These are phyloP conservation scores for Glaucomys volans DNA, from an alignment of 2,113 vertebrate genomes.

Conservation along the genomic window DNA sequence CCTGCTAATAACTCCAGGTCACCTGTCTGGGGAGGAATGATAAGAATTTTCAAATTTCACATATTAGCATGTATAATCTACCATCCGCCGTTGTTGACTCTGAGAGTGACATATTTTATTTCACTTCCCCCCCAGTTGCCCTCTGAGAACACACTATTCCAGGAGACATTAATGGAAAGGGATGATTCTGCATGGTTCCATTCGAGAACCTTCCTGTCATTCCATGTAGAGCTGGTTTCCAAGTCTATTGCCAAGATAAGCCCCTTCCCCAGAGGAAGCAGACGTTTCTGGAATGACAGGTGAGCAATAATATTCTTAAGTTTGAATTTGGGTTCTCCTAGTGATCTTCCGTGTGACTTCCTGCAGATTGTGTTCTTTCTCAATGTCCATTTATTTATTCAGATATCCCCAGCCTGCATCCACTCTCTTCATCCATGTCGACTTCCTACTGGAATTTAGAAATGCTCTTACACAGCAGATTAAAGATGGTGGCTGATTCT, in stretches of 20 bases:
- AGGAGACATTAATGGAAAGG: conserved; percentile 73
- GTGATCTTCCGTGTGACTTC: neutral
- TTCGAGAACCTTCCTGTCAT: conserved; percentile 64
- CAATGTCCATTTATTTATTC: neutral
- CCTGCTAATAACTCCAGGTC: conserved; percentile 85
- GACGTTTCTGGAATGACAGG: conserved; percentile 16
- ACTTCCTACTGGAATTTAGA: neutral
- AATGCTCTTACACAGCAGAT: neutral
- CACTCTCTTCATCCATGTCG: neutral
- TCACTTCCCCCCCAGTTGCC: conserved; percentile 60
- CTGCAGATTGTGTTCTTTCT: neutral
- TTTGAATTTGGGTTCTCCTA: neutral
- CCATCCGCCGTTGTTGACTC: conserved; percentile 67
- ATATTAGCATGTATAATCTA: conserved; percentile 81
- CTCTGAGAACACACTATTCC: conserved; percentile 75
- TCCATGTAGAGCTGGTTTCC: neutral
- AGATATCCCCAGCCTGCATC: neutral
- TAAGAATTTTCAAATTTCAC: conserved; percentile 86
- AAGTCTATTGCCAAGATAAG: neutral
- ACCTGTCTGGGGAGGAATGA: conserved; percentile 86
- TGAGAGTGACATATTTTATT: conserved; percentile 75
- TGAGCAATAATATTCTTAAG: neutral
- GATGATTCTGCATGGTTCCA: conserved; percentile 68
- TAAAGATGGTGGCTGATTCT: neutral
- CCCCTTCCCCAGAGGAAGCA: conserved; percentile 27